phyloP scores from a whole-genome alignment of 1,140 invertebrate genomes.

The Micrasema longulum region DNA sequence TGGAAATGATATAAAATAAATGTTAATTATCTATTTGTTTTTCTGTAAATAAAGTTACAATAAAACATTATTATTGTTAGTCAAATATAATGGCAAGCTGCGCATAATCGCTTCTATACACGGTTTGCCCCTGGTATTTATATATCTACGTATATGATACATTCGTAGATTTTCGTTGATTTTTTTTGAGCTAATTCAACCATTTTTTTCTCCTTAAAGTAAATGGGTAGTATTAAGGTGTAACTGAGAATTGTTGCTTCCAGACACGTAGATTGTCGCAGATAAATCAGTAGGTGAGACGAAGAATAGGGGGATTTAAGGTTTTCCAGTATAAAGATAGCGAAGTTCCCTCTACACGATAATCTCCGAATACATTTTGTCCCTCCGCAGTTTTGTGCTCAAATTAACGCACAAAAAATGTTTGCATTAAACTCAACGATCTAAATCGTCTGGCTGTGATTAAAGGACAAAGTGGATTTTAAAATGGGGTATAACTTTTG shows the following conservation, averaged over 20 bases:
- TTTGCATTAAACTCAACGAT: slow-evolving; percentile 13
- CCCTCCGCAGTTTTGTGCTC: slow-evolving; percentile 19
- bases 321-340: slow-evolving; percentile 44
- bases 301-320: slow-evolving; percentile 29
- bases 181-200: no score
- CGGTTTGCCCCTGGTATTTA: no score
- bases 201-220: no score
- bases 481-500: slow-evolving; percentile 8
- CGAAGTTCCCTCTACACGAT: slow-evolving; percentile 5
- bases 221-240: no score
- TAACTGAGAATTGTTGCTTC: not conserved
- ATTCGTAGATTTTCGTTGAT: no score
- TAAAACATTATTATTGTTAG: no score
- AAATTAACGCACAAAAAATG: slow-evolving; percentile 19
- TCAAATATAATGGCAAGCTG: no score
- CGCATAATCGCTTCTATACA: no score
- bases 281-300: slow-evolving; percentile 51
- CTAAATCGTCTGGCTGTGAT: slow-evolving; percentile 32
- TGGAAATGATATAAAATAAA: no score
- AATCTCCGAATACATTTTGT: slow-evolving; percentile 27
- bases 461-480: slow-evolving; percentile 12
- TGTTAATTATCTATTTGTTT: no score
- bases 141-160: no score
- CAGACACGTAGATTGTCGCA: slow-evolving; percentile 36
- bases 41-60: no score